Evolutionary conservation across 2,797 vertebrate species (phyloP).

Genomic region (Arrhamphus sclerolepis): DNA sequence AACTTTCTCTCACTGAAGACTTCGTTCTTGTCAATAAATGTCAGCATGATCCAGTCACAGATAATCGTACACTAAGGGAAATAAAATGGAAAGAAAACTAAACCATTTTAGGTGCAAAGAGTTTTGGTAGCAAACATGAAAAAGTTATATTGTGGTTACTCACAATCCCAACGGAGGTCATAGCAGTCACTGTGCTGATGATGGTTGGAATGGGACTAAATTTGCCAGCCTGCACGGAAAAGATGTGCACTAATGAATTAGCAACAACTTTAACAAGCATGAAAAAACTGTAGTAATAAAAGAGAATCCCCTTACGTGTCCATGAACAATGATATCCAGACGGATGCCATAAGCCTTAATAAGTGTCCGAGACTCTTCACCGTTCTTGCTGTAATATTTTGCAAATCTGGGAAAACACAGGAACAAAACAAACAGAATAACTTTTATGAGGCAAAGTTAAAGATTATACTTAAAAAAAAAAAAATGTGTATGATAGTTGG

Average conservation of each 20-base stretch:
- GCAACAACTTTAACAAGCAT: slow-evolving; percentile 6
- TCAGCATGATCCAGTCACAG: slow-evolving; percentile 95
- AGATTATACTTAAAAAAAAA: not conserved
- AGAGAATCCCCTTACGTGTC: slow-evolving; percentile 79
- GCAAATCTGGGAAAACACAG: slow-evolving; percentile 81
- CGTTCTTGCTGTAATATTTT: slow-evolving; percentile 85
- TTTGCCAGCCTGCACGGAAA: slow-evolving; percentile 86
- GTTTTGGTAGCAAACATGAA: not conserved
- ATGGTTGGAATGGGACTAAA: slow-evolving; percentile 93
- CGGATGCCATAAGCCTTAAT: slow-evolving; percentile 91
- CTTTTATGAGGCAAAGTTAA: not conserved
- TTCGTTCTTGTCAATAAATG: slow-evolving; percentile 92
- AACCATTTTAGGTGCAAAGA: not conserved
- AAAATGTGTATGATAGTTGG: not conserved
- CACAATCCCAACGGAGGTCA: slow-evolving; percentile 93
- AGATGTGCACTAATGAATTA: not conserved
- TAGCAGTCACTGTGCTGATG: slow-evolving; percentile 90
- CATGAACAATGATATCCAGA: slow-evolving; percentile 90
- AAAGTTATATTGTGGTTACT: slow-evolving; percentile 55
- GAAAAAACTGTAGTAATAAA: not conserved
- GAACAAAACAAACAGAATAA: not conserved
- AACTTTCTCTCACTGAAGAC: slow-evolving; percentile 90
- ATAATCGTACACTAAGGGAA: slow-evolving; percentile 86
- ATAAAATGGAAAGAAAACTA: not conserved
- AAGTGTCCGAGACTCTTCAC: slow-evolving; percentile 82